phyloP scores from a whole-genome alignment of 2,113 vertebrate species.

The Setophaga petechia region DNA sequence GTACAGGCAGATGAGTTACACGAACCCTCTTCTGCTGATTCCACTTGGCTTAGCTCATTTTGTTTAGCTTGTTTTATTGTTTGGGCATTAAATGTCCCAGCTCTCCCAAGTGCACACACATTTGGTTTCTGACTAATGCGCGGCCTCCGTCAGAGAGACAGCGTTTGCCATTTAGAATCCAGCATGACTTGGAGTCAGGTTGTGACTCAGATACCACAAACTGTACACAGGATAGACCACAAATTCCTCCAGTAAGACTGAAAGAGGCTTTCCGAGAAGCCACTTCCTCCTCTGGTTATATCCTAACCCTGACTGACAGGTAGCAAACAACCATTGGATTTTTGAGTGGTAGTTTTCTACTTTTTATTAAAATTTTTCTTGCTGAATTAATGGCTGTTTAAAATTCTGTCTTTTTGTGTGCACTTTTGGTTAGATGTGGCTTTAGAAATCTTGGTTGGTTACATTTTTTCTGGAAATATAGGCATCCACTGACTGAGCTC shows the following conservation, averaged over 20 bases:
- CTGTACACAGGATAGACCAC: slow-evolving; percentile 55
- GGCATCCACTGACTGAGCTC: not conserved
- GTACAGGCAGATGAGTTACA: not conserved
- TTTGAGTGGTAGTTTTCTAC: not conserved
- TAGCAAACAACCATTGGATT: not conserved
- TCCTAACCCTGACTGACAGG: slow-evolving; percentile 34
- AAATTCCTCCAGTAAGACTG: slow-evolving; percentile 50
- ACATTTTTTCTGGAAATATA: not conserved
- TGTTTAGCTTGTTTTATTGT: slow-evolving; percentile 37
- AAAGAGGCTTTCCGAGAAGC: slow-evolving; percentile 56
- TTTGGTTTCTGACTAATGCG: slow-evolving; percentile 4
- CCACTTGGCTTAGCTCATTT: slow-evolving; percentile 27
- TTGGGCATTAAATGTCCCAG: slow-evolving; percentile 10
- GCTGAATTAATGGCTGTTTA: not conserved
- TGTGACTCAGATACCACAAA: slow-evolving; percentile 61
- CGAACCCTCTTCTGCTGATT: not conserved
- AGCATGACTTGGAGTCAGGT: slow-evolving; percentile 30
- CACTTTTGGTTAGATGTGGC: not conserved
- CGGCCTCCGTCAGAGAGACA: not conserved
- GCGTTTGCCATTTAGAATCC: slow-evolving; percentile 6
- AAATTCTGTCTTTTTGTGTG: not conserved
- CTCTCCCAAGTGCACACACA: not conserved
- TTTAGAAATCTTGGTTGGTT: not conserved
- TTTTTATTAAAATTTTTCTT: not conserved
- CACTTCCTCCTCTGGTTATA: slow-evolving; percentile 16